Conservation (phyloP, 2,797 vertebrate genomes). For the Rallus crepitans region DNA sequence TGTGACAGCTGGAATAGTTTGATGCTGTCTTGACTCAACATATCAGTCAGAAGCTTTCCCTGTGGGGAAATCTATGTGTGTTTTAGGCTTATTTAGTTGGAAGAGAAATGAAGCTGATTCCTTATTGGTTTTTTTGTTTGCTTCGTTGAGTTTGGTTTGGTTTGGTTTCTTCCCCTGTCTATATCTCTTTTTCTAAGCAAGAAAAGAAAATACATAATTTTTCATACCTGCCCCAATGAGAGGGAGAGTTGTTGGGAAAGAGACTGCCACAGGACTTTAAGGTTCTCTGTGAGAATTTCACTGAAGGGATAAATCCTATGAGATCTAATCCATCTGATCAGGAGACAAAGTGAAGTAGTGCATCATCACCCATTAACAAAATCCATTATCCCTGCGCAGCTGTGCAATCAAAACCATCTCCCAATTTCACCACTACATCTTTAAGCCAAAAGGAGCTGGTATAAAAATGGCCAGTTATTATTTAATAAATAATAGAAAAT, state of each 20-base stretch:
- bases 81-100: not conserved
- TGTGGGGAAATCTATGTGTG: not conserved
- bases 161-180: not conserved
- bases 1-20: slow-evolving; percentile 20
- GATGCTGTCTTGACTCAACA: slow-evolving; percentile 34
- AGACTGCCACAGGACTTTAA: not conserved
- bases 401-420: not conserved
- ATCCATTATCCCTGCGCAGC: not conserved
- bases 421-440: not conserved
- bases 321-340: not conserved
- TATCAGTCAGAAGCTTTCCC: not conserved
- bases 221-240: not conserved
- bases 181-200: not conserved
- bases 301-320: not conserved
- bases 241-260: not conserved
- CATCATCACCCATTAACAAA: not conserved
- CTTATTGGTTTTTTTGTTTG: not conserved
- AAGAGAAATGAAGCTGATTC: slow-evolving; percentile 1
- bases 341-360: not conserved
- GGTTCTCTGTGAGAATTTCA: not conserved
- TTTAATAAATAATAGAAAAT: slow-evolving; percentile 9
- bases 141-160: too few relatives aligned
- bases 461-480: not conserved
- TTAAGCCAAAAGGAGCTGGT: not conserved
- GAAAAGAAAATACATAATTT: not conserved